A percentile compares a stretch with the other conserved stretches of the same genome.
Conservation (phyloP, 1,140 invertebrate genomes). For the Papilio xuthus region DNA sequence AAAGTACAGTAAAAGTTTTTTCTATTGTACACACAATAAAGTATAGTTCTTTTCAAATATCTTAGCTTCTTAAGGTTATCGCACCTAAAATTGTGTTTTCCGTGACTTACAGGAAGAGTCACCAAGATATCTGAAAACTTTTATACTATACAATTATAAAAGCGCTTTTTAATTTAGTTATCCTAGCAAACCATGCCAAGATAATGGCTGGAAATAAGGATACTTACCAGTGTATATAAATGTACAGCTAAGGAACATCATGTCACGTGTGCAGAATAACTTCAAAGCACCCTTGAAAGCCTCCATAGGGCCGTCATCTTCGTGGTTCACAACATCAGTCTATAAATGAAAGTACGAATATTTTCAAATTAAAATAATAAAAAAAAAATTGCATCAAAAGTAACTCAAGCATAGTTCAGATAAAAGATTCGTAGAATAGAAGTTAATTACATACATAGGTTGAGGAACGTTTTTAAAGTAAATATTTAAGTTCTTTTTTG, state of each 20-base stretch:
- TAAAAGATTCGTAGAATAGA: background rate
- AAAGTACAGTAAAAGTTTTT: background rate
- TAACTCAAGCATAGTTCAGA: background rate
- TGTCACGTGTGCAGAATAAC: slow-evolving; percentile 90
- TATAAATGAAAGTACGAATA: slow-evolving; percentile 36
- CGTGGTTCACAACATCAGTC: slow-evolving; percentile 80
- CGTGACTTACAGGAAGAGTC: no score
- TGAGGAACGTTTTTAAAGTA: no score
- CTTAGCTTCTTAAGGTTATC: no score
- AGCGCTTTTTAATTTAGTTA: no score
- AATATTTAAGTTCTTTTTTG: no score
- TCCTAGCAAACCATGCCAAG: no score
- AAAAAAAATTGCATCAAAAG: background rate
- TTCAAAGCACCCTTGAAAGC: slow-evolving; percentile 88
- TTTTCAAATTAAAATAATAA: background rate
- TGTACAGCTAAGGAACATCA: slow-evolving; percentile 91
- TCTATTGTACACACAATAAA: background rate
- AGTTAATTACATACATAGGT: no score
- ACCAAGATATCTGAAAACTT: no score
- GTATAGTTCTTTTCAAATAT: no score
- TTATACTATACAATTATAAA: no score
- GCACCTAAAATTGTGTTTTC: no score
- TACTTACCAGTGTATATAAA: slow-evolving; percentile 93
- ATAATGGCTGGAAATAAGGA: background rate
- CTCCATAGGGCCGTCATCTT: slow-evolving; percentile 83